A percentile compares a stretch with the other conserved stretches of the same genome.
These are phyloP conservation scores for Penelope pileata DNA, from an alignment of 2,113 vertebrate genomes.

Conservation along the genomic window DNA sequence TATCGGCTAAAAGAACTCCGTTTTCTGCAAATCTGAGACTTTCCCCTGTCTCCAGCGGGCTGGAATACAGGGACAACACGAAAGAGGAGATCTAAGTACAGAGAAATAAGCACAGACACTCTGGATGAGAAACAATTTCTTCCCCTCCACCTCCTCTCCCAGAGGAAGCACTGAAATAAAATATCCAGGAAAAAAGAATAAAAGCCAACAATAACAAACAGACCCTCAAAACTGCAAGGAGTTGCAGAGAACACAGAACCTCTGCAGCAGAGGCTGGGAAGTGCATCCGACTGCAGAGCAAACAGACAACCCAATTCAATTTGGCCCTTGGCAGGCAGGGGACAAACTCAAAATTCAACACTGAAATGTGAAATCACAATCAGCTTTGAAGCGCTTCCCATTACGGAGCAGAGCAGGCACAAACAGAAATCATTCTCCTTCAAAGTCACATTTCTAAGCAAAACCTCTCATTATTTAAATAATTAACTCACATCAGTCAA, in stretches of 20 bases:
- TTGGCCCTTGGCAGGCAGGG: not conserved
- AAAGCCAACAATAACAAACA: constrained; percentile 39
- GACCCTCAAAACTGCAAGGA: constrained; percentile 3
- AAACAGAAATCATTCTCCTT: not conserved
- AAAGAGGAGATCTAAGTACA: not conserved
- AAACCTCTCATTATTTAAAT: not conserved
- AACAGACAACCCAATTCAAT: not conserved
- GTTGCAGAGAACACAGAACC: not conserved
- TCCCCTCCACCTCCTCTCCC: not conserved
- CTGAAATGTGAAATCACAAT: not conserved
- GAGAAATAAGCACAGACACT: not conserved
- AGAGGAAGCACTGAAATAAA: constrained; percentile 16
- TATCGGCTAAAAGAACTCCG: not conserved
- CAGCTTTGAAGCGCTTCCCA: not conserved
- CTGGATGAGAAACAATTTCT: not conserved
- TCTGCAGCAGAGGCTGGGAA: not conserved
- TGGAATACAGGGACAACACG: not conserved
- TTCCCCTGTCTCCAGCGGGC: not conserved
- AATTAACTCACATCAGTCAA: not conserved
- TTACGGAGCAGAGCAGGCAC: not conserved
- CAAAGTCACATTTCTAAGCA: not conserved
- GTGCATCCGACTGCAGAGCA: not conserved
- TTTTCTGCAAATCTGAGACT: not conserved
- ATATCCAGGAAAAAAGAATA: not conserved
- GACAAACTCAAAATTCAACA: not conserved